Conservation (phyloP, 2,888 invertebrate genomes). For the Caradrina clavipalpis region DNA sequence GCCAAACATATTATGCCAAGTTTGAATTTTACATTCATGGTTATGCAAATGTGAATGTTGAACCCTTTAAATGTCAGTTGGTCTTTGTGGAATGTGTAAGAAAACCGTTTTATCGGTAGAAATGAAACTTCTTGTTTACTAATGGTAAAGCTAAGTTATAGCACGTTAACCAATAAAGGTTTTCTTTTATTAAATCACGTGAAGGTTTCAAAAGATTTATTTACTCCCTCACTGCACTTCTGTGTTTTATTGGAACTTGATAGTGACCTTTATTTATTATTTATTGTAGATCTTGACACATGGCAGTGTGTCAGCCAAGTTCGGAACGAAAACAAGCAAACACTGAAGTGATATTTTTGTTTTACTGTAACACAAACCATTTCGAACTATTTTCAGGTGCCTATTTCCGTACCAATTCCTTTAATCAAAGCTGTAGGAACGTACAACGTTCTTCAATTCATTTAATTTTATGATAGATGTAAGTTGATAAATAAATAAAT, state of each 20-base stretch:
- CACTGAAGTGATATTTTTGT: too few species aligned
- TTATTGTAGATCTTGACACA: not conserved
- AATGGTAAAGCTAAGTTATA: not conserved
- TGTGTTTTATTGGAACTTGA: constrained; percentile 4
- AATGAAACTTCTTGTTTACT: constrained; percentile 6
- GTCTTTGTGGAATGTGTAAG: constrained; percentile 17
- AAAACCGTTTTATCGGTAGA: constrained; percentile 12
- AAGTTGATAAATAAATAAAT: too few species aligned
- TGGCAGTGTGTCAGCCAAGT: too few species aligned
- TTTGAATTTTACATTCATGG: not conserved
- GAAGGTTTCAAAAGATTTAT: constrained; percentile 3
- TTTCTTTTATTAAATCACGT: constrained; percentile 10
- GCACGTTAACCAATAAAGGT: too few species aligned
- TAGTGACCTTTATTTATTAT: not conserved
- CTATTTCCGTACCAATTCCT: too few species aligned
- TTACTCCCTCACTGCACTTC: not conserved
- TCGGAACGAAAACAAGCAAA: too few species aligned
- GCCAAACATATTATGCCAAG: not conserved
- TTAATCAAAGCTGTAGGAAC: too few species aligned
- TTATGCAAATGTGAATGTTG: constrained; percentile 22
- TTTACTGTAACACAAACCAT: too few species aligned
- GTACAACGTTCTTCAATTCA: too few species aligned
- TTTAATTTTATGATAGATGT: too few species aligned
- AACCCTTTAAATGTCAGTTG: constrained; percentile 24
- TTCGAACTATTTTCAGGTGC: too few species aligned